A percentile compares a stretch with the other conserved stretches of the same genome.
These are phyloP conservation scores for Megathymus violae DNA, from an alignment of 1,140 invertebrate genomes.

Conservation along the genomic window DNA sequence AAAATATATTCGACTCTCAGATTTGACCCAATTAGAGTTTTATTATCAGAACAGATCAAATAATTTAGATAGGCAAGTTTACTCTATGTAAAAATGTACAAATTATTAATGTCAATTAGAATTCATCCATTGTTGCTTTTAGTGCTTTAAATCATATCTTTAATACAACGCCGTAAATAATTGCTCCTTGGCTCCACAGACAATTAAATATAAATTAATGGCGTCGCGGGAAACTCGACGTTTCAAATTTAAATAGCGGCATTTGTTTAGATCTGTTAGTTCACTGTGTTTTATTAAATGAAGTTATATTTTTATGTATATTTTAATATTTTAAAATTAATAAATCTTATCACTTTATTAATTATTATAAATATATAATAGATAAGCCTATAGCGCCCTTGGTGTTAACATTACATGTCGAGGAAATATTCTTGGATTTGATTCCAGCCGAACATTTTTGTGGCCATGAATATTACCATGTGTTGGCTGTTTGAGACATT, in stretches of 20 bases:
- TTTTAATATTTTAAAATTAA: not conserved
- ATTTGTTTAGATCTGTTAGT: not conserved
- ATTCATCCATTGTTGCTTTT: not conserved
- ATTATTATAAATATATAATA: too few relatives aligned
- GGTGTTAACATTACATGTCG: too few relatives aligned
- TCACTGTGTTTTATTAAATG: not conserved
- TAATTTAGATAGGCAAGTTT: too few relatives aligned
- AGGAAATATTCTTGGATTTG: too few relatives aligned
- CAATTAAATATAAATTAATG: conserved; percentile 50
- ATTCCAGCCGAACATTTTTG: too few relatives aligned
- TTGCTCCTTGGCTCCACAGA: conserved; percentile 28
- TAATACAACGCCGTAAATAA: not conserved
- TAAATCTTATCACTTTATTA: too few relatives aligned
- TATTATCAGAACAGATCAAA: too few relatives aligned
- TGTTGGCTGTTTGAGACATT: too few relatives aligned
- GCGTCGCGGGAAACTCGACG: conserved; percentile 41
- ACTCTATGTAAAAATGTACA: not conserved
- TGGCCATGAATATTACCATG: too few relatives aligned
- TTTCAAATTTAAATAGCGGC: conserved; percentile 8
- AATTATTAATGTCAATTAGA: not conserved
- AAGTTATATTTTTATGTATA: not conserved
- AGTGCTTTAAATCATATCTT: not conserved
- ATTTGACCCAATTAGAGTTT: too few relatives aligned
- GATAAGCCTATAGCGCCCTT: too few relatives aligned
- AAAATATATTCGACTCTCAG: too few relatives aligned